phyloP scores from a whole-genome alignment of 2,888 invertebrate genomes.

The Macrophya annulata region DNA sequence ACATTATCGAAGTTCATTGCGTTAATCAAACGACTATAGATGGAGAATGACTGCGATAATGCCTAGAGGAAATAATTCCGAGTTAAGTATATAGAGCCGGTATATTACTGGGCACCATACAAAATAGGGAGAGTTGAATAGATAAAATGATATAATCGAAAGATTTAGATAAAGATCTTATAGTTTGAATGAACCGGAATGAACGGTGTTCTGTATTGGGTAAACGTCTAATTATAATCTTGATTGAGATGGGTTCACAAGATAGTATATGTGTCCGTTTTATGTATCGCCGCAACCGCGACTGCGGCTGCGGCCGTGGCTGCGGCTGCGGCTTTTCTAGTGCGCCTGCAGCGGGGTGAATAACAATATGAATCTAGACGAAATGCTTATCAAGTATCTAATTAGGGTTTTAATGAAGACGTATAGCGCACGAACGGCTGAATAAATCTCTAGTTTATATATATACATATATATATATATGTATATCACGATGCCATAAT shows the following conservation, averaged over 20 bases:
- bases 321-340: neutral
- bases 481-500: slow-evolving; percentile 24
- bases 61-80: neutral
- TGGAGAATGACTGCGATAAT: slow-evolving; percentile 16
- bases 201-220: slow-evolving; percentile 25
- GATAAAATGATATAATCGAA: slow-evolving; percentile 47
- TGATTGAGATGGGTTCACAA: slow-evolving; percentile 48
- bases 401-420: slow-evolving; percentile 54
- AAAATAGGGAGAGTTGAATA: neutral
- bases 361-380: slow-evolving; percentile 47
- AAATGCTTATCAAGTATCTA: slow-evolving; percentile 53
- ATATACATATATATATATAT: neutral
- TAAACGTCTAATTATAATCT: slow-evolving; percentile 51
- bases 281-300: slow-evolving; percentile 46
- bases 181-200: slow-evolving; percentile 32
- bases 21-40: slow-evolving; percentile 18
- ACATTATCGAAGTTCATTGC: neutral
- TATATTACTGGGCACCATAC: neutral
- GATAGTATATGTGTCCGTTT: slow-evolving; percentile 51
- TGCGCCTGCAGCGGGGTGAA: neutral
- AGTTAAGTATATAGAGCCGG: neutral
- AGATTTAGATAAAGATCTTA: slow-evolving; percentile 49
- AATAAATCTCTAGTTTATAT: slow-evolving; percentile 11
- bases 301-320: neutral
- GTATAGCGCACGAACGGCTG: slow-evolving; percentile 22